Evolutionary conservation across 1,140 invertebrate genomes (phyloP), one percentile per base, ranked within the genome.

Genomic region (Leptopilina clavipes): DNA sequence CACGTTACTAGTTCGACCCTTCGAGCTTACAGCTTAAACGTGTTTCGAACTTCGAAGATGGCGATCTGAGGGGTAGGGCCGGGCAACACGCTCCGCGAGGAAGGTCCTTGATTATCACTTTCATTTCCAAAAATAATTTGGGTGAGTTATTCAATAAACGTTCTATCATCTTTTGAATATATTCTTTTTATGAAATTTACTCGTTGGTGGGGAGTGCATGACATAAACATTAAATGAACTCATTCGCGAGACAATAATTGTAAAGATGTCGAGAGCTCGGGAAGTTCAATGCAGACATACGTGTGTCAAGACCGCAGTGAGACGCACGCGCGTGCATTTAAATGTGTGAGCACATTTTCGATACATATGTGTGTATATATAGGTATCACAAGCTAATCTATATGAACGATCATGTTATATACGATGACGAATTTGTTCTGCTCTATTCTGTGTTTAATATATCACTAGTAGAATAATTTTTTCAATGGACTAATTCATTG

Each of bases 241-340:
- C 22, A 65, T 17, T 65, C 59, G 22, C 22, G 59, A 78, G 75
- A 75, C 70, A 76, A 76, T 75, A 40, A 40, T 40, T 65, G 11
- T 65, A 17, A 71, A 22, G 76, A 76, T 77, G 77, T 79, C 40
- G 75, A 22, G 56, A 22, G 56, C 56, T 59, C 19, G 88, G 88
- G 84, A 90, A 90, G 87, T 90, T 89, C 89, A 90, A 90, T 90
- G 88, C 89, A 85, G 86, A 89, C 87, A 86, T 81, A 86, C 84
- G 82, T 85, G 81, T 87, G 79, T 79, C 81, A 81, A 73, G 78
- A 54, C 25, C 75, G 76, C 76, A 83, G 79, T 77, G 22, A 77
- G 70, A 81, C 71, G 77, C 79, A 80, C 80, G 81, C 79, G 81
- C 77, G 71, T 1, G 6, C 78, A 79, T 76, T 82, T 54, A 73